A percentile compares a stretch with the other conserved stretches of the same genome.
Conservation (phyloP, 2,797 vertebrate species). For the Centroberyx gerrardi region DNA sequence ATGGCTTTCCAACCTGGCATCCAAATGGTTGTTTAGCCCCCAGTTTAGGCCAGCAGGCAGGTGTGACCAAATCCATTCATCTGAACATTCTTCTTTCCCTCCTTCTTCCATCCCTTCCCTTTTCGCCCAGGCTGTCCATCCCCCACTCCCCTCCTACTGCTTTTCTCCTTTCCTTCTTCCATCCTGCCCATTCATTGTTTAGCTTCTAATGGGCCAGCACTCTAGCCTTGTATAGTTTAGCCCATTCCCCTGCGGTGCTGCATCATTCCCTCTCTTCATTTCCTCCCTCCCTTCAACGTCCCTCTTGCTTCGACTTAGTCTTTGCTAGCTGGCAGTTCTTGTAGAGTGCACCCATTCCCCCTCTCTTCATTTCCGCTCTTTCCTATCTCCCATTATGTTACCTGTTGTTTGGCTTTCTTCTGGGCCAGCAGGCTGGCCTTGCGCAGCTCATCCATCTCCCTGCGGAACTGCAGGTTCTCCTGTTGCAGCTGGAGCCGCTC, state of each 20-base stretch:
- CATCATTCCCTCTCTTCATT: background rate
- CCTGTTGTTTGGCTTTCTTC: slow-evolving; percentile 92
- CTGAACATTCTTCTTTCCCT: too few relatives aligned
- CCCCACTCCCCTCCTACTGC: background rate
- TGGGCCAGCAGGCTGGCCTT: slow-evolving; percentile 86
- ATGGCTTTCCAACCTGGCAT: too few relatives aligned
- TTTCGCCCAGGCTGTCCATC: background rate
- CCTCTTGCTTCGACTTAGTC: background rate
- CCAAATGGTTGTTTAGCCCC: slow-evolving; percentile 18
- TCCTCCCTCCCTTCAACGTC: background rate
- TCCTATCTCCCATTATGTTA: slow-evolving; percentile 49
- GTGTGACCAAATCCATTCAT: too few relatives aligned
- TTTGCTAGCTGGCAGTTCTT: background rate
- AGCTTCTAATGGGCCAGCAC: background rate
- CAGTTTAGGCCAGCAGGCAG: slow-evolving; percentile 4
- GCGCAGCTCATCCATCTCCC: slow-evolving; percentile 89
- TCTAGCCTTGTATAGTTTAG: background rate
- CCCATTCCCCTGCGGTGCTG: background rate
- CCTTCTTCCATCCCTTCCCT: background rate
- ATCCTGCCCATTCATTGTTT: background rate
- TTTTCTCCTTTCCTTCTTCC: background rate
- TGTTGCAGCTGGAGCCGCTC: slow-evolving; percentile 93
- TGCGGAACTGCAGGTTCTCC: slow-evolving; percentile 90
- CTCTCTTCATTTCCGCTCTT: background rate
- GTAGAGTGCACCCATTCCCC: background rate